Percentiles rank a stretch among this genome's conserved stretches.
Conservation (phyloP, 2,888 invertebrate genomes). For the Cyclophora albipunctata region DNA sequence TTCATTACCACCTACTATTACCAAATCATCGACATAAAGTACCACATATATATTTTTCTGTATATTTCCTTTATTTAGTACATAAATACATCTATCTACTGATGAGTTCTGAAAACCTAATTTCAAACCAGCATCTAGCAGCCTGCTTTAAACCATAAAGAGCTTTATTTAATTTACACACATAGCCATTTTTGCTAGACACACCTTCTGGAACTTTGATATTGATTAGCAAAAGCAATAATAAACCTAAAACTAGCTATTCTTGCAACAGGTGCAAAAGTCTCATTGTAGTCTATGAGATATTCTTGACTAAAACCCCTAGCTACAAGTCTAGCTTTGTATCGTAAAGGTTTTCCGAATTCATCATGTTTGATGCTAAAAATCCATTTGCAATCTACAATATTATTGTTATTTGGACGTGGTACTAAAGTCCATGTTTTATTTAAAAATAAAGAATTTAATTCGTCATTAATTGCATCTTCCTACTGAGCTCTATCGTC, state of each 20-base stretch:
- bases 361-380: constrained; percentile 20
- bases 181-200: background rate
- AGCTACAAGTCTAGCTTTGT: constrained; percentile 25
- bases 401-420: constrained; percentile 20
- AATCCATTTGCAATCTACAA: constrained; percentile 20
- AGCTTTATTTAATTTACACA: constrained; percentile 25
- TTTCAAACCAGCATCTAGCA: constrained; percentile 9
- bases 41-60: constrained; percentile 14
- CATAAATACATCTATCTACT: constrained; percentile 16
- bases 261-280: constrained; percentile 26
- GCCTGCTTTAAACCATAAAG: constrained; percentile 22
- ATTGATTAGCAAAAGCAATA: constrained; percentile 20
- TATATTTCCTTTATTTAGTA: constrained; percentile 10
- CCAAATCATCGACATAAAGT: constrained; percentile 18
- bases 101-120: constrained; percentile 17
- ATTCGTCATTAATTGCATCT: constrained; percentile 14
- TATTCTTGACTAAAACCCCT: constrained; percentile 6
- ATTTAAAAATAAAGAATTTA: constrained; percentile 20
- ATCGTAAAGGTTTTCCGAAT: constrained; percentile 14
- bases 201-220: constrained; percentile 7
- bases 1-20: constrained; percentile 1
- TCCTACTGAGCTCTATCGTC: constrained; percentile 16
- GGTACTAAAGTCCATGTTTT: constrained; percentile 21
- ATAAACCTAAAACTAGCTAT: constrained; percentile 21
- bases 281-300: constrained; percentile 22